Evolutionary conservation across 2,113 vertebrate species (phyloP).

Genomic region (Forbesichthys papilliferus): DNA sequence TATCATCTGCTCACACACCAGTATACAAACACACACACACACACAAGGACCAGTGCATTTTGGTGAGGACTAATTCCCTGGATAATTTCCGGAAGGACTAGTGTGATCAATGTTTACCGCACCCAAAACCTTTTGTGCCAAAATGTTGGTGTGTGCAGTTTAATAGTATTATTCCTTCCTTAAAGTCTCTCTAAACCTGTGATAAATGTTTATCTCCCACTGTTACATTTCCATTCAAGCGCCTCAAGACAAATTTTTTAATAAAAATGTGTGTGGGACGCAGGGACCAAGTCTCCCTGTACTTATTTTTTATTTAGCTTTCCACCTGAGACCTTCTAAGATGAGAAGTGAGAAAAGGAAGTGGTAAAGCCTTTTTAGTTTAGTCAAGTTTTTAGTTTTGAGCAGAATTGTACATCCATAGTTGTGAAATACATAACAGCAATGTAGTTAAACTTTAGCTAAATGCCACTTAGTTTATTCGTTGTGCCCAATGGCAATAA

Average conservation of each 20-base stretch:
- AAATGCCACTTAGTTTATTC: constrained; percentile 9
- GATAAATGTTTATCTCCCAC: constrained; percentile 56
- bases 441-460: constrained; percentile 4
- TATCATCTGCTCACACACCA: not conserved
- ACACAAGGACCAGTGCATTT: not conserved
- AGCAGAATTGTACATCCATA: constrained; percentile 19
- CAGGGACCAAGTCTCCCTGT: constrained; percentile 7
- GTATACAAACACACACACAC: not conserved
- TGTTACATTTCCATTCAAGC: constrained; percentile 19
- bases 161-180: constrained; percentile 31
- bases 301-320: constrained; percentile 17
- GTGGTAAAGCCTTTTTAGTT: too few relatives aligned
- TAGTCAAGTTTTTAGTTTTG: too few relatives aligned
- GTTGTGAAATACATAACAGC: not conserved
- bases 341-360: too few relatives aligned
- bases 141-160: constrained; percentile 50
- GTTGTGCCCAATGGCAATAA: not conserved
- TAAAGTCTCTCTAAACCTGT: constrained; percentile 40
- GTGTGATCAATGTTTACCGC: constrained; percentile 11
- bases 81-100: constrained; percentile 26
- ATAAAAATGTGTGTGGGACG: constrained; percentile 22
- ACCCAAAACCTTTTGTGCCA: constrained; percentile 33
- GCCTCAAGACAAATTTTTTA: constrained; percentile 1
- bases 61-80: constrained; percentile 48
- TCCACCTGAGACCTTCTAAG: constrained; percentile 1